phyloP scores from a whole-genome alignment of 2,888 invertebrate species.

The Pocota personata region DNA sequence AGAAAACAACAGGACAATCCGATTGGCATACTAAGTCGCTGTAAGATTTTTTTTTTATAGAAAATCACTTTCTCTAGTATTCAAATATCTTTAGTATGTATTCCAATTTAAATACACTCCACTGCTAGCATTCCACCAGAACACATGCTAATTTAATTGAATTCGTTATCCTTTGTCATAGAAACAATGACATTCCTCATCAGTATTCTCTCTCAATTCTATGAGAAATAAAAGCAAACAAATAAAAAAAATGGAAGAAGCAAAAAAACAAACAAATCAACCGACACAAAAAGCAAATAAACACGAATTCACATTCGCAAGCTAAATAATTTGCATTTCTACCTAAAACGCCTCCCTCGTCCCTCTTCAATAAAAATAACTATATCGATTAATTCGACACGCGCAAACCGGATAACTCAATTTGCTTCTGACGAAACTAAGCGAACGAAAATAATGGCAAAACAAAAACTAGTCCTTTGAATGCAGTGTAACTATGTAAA shows the following conservation, averaged over 20 bases:
- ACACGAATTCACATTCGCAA: constrained; percentile 22
- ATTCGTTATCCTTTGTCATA: constrained; percentile 33
- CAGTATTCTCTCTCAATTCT: constrained; percentile 20
- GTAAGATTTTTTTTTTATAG: background rate
- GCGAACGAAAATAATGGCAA: constrained; percentile 13
- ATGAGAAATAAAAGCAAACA: background rate
- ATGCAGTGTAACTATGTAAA: constrained; percentile 4
- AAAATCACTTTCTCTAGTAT: background rate
- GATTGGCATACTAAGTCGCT: no score
- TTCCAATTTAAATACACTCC: constrained; percentile 6
- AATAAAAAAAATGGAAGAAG: background rate
- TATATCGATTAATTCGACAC: constrained; percentile 28
- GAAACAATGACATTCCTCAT: constrained; percentile 16
- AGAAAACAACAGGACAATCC: no score
- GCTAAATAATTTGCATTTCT: constrained; percentile 28
- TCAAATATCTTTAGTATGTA: background rate
- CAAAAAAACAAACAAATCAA: background rate
- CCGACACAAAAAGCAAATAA: constrained; percentile 7
- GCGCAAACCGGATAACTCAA: constrained; percentile 35
- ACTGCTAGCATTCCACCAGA: background rate
- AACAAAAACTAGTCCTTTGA: background rate
- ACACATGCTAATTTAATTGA: constrained; percentile 41
- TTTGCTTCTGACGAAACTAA: constrained; percentile 19
- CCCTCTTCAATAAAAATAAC: background rate
- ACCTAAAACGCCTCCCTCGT: background rate